Base-by-base conservation (phyloP, 2,113 vertebrate species). In the Acanthochromis polyacanthus region DNA sequence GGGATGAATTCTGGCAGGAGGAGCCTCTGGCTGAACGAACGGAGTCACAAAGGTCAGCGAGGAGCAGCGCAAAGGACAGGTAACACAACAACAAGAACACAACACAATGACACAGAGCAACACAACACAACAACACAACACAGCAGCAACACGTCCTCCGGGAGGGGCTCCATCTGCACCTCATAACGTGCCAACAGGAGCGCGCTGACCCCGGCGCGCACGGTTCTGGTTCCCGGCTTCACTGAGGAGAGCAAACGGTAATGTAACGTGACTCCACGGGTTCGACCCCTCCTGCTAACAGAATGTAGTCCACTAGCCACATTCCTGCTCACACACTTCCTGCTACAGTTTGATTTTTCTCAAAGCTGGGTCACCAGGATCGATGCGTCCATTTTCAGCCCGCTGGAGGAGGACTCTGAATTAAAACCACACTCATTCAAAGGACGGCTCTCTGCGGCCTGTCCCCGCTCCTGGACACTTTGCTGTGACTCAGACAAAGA, bases 321-420 rank as follows among this genome's bases (percentile, higher is more conserved):
- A 90, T 91, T 78, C 45, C 36, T 22, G 25, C 59, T 55, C 74
- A 53, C 66, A 71, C 78, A 58, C 80, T 74, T 83, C 79, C 77
- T 75, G 81, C 8, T 59, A 7, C 30, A 77, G 85, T 84, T 88
- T 75, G 84, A 89, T 92, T 90, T 78, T 15, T 72, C 19, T 30
- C 14, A 67, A 69, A 87, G 86, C 81, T 93, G 83, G 91, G 91
- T 92, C 87, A 93, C 38, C 22, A 22, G 43, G 75, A 92, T 94
- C 91, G 84, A 93, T 94, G 69, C 61, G 57, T 30, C 9, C 6
- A 10, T 11, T 25, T 3, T 25, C 25, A 25, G 25, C 3, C 25
- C 25, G 25, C 2, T 25, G 3, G 25, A 25, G 25, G 25, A 25
- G 25, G 25, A 25, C 25, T 25, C 25, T 1, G 3, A 25, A 25